Percentiles rank a stretch among this genome's conserved stretches.
These are phyloP conservation scores for Pomacea canaliculata DNA, from an alignment of 2,888 invertebrate species.

Conservation along the genomic window DNA sequence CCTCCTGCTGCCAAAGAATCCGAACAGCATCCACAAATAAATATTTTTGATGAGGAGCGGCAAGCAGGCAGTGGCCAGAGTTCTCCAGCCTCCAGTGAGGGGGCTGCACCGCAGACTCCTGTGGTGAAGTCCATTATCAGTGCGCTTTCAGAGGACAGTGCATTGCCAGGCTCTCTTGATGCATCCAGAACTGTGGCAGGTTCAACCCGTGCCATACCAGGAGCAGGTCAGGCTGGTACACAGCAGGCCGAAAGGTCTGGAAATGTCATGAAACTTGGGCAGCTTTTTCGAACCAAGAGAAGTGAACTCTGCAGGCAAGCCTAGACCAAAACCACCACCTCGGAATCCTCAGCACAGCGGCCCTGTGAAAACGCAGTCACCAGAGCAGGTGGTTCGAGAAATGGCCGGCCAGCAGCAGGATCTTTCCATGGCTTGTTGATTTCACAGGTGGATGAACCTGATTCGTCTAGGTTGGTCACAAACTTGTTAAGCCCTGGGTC, in stretches of 20 bases:
- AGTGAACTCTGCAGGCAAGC: neutral
- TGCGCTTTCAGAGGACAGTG: neutral
- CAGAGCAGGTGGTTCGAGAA: neutral
- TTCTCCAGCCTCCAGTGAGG: constrained; percentile 62
- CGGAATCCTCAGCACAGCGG: neutral
- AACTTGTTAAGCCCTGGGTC: neutral
- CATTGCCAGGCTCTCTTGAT: neutral
- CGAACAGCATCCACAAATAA: constrained; percentile 42
- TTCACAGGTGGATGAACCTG: neutral
- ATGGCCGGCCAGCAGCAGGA: neutral
- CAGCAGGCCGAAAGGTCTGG: neutral
- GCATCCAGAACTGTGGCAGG: neutral
- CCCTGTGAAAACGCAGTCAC: neutral
- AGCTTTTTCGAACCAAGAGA: neutral
- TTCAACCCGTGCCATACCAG: neutral
- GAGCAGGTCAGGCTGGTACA: too few species aligned
- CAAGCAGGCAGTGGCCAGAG: constrained; percentile 66
- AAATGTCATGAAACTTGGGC: neutral
- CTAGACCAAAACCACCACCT: constrained; percentile 14
- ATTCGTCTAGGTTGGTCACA: neutral
- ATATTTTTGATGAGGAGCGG: constrained; percentile 55
- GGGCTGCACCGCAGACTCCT: constrained; percentile 19
- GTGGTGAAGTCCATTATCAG: constrained; percentile 2
- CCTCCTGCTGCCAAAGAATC: constrained; percentile 2
- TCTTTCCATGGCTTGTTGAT: neutral